phyloP scores from a whole-genome alignment of 2,797 vertebrate genomes.

The Phalanger gymnotis region DNA sequence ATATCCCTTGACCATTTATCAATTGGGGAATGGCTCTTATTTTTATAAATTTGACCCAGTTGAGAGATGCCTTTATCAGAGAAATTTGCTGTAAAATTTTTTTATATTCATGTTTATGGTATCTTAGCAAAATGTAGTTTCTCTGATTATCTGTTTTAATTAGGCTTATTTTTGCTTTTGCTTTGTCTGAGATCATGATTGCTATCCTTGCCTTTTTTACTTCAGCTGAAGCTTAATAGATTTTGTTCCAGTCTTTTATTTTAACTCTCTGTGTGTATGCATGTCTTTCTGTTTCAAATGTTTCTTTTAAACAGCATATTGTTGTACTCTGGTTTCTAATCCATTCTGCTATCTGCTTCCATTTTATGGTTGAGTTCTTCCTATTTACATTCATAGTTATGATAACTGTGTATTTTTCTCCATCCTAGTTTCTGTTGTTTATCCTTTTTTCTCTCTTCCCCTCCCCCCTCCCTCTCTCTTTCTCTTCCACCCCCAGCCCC shows the following conservation, averaged over 20 bases:
- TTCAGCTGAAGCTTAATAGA: background rate
- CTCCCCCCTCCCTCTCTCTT: fast-evolving
- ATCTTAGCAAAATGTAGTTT: background rate
- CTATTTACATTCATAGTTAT: background rate
- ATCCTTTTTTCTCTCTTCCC: background rate
- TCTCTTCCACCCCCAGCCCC: no score
- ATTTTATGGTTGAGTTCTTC: background rate
- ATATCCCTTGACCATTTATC: no score
- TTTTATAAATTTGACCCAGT: background rate
- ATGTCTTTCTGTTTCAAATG: background rate
- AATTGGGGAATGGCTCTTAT: background rate
- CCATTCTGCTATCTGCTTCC: background rate
- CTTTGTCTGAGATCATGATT: background rate
- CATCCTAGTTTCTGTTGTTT: background rate
- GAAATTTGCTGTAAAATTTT: background rate
- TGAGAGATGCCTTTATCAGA: background rate
- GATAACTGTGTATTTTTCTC: background rate
- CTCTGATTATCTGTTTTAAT: background rate
- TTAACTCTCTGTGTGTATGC: background rate
- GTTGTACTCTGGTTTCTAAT: background rate
- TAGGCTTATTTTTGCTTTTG: background rate
- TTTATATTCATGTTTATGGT: background rate
- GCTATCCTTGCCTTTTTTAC: background rate
- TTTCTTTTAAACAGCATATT: background rate
- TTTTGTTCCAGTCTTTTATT: background rate